These are phyloP conservation scores for Isaurus tuberculatus DNA, from an alignment of 92 coral and sea anemone genomes.

Conservation along the genomic window DNA sequence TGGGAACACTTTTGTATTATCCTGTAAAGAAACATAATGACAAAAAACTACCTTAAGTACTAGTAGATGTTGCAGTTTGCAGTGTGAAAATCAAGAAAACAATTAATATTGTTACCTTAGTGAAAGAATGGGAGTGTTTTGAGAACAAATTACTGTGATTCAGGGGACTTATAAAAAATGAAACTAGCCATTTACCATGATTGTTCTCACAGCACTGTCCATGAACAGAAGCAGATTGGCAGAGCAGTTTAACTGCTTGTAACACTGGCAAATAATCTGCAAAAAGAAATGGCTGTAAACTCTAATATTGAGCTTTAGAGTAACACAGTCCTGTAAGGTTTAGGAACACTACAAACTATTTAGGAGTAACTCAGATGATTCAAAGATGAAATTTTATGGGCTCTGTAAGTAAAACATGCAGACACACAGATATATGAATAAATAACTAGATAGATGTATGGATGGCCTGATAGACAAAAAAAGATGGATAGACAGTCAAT, in stretches of 20 bases:
- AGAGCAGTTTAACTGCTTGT: slow-evolving; percentile 51
- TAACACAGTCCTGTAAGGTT: background rate
- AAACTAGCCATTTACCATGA: slow-evolving; percentile 42
- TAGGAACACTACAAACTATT: background rate
- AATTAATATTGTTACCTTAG: too few relatives aligned
- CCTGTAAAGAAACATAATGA: slow-evolving; percentile 32
- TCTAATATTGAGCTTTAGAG: background rate
- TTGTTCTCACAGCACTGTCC: slow-evolving; percentile 32
- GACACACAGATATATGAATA: too few relatives aligned
- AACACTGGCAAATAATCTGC: slow-evolving; percentile 59
- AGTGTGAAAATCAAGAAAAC: background rate
- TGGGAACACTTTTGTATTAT: slow-evolving; percentile 62
- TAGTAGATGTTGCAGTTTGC: too few relatives aligned
- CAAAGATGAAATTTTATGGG: too few relatives aligned
- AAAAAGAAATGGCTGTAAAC: background rate
- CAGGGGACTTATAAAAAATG: background rate
- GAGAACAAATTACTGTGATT: background rate
- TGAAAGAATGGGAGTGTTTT: too few relatives aligned
- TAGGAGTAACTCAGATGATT: too few relatives aligned
- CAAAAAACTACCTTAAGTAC: background rate
- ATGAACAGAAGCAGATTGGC: slow-evolving; percentile 38
- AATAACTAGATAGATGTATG: too few relatives aligned
- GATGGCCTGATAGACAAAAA: too few relatives aligned
- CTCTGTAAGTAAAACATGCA: too few relatives aligned
- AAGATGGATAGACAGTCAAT: too few relatives aligned